Conservation (phyloP, 1,140 invertebrate species). For the Latrodectus geometricus region DNA sequence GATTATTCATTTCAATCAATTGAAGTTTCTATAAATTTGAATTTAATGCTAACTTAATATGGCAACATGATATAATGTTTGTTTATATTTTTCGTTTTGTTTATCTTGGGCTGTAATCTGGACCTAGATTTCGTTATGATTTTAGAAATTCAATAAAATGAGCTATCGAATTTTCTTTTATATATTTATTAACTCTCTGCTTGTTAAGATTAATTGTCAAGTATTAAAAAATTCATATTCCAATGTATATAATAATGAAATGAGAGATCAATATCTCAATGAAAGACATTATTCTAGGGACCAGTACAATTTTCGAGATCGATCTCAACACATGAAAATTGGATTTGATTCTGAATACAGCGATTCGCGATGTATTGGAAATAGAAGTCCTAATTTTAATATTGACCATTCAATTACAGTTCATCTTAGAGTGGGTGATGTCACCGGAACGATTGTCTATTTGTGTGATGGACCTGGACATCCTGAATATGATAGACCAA, state of each 20-base stretch:
- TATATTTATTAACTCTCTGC: background rate
- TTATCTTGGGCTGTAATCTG: background rate
- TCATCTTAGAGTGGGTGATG: constrained; percentile 58
- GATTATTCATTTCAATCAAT: too few relatives aligned
- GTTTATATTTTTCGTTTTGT: background rate
- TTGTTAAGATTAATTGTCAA: constrained; percentile 1
- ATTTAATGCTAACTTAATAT: too few relatives aligned
- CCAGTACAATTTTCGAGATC: constrained; percentile 17
- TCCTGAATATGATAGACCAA: constrained; percentile 61
- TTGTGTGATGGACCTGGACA: constrained; percentile 65
- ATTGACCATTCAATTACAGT: constrained; percentile 44
- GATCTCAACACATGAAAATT: background rate
- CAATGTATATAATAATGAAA: background rate
- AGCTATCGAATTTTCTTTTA: background rate
- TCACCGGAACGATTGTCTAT: constrained; percentile 62
- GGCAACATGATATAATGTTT: too few relatives aligned
- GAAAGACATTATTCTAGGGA: constrained; percentile 24
- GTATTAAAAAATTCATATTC: constrained; percentile 28
- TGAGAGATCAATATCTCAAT: constrained; percentile 26
- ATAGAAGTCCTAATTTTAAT: constrained; percentile 1
- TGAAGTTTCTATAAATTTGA: too few relatives aligned
- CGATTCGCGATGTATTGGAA: constrained; percentile 31
- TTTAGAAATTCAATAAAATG: background rate
- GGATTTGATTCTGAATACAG: constrained; percentile 38
- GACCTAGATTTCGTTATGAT: background rate